phyloP scores from a whole-genome alignment of 2,113 vertebrate species.

The Rhabdornis inornatus region DNA sequence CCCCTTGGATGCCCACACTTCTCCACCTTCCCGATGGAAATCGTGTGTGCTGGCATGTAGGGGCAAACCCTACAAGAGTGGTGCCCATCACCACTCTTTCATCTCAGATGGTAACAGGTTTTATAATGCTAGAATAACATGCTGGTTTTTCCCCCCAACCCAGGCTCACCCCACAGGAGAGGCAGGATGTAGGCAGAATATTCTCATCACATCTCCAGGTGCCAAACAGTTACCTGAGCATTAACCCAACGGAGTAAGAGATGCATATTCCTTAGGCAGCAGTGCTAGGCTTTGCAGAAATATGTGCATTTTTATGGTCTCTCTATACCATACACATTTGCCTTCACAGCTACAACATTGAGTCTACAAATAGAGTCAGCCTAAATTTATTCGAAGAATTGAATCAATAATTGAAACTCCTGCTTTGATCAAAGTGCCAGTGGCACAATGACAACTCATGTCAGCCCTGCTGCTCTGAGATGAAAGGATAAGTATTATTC shows the following conservation, averaged over 20 bases:
- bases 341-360: neutral
- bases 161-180: neutral
- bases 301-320: neutral
- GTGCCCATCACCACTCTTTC: neutral
- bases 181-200: neutral
- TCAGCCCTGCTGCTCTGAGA: neutral
- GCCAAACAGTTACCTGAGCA: neutral
- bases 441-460: neutral
- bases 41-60: neutral
- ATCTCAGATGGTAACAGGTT: neutral
- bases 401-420: slow-evolving; percentile 31
- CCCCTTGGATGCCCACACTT: neutral
- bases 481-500: slow-evolving; percentile 1
- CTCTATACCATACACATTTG: neutral
- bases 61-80: too few relatives aligned
- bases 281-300: neutral
- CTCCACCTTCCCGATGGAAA: neutral
- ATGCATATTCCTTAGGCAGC: neutral
- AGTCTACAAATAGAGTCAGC: neutral
- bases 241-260: rapidly evolving
- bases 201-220: neutral
- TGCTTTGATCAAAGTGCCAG: slow-evolving; percentile 32
- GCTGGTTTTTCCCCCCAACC: rapidly evolving
- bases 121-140: neutral
- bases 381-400: neutral